Percentiles rank a stretch among this genome's conserved stretches.
Conservation (phyloP, 1,140 invertebrate genomes). For the Sycophaga agraensis region DNA sequence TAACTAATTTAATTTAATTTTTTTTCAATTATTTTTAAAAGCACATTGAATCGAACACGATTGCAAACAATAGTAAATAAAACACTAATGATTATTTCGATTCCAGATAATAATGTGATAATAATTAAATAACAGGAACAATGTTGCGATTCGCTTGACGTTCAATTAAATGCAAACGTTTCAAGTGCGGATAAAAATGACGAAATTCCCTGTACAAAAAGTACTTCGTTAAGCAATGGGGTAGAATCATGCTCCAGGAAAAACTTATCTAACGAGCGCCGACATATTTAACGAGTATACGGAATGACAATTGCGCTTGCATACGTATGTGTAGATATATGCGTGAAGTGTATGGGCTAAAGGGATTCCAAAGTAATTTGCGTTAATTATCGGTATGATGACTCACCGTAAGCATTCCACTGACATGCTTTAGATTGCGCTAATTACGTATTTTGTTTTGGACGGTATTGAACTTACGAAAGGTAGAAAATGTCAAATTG, state of each 20-base stretch:
- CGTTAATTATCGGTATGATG: slow-evolving; percentile 21
- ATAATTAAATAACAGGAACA: too few species aligned
- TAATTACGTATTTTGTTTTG: slow-evolving; percentile 21
- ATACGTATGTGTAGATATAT: neutral
- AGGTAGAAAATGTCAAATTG: slow-evolving; percentile 1
- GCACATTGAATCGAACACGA: too few species aligned
- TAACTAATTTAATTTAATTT: too few species aligned
- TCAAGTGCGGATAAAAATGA: slow-evolving; percentile 1
- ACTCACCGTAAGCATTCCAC: slow-evolving; percentile 1
- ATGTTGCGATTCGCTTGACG: too few species aligned
- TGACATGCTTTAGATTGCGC: slow-evolving; percentile 14
- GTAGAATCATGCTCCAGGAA: too few species aligned
- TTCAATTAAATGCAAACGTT: too few species aligned
- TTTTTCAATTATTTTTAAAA: too few species aligned
- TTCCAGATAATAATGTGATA: too few species aligned
- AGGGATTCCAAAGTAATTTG: slow-evolving; percentile 17
- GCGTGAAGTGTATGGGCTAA: neutral
- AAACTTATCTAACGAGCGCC: neutral
- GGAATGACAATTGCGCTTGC: neutral
- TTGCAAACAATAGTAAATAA: too few species aligned
- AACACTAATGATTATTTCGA: too few species aligned
- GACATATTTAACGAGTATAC: slow-evolving; percentile 6
- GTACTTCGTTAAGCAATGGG: neutral
- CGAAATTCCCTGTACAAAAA: neutral
- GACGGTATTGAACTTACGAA: neutral